Evolutionary conservation across 2,113 vertebrate species (phyloP), one percentile per base, ranked within the genome.

Genomic region (Hippocampus mohnikei): DNA sequence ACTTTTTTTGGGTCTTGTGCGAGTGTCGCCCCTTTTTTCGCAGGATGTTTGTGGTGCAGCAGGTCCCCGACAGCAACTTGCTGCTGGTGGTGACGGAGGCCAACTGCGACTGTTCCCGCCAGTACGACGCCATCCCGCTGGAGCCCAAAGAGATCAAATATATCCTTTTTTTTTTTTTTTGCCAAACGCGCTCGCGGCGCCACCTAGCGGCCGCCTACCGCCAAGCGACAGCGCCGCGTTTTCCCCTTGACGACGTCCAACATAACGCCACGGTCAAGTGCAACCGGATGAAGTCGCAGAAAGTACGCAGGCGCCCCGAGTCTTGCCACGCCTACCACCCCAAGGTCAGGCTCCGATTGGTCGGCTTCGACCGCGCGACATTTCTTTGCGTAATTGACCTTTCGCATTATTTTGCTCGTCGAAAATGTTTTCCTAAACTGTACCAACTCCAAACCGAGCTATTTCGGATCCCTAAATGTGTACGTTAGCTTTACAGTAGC

Each of bases 241-340:
- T 29, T 70, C 87, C 89, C 41, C 42, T 96, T 96, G 86, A 96
- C 91, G 8, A 8, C 87, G 44, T 6, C 3, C 76, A 89, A 99
- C 96, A 99, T 92, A 99, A 99, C 0, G 84, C 94, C 52, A 96
- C 96, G 0, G 94, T 96, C 56, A 98, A 97, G 87, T 99, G 97
- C 5, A 94, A 97, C 81, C 86, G 95, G 83, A 96, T 98, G 96
- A 95, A 95, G 37, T 96, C 96, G 3, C 95, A 97, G 91, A 99
- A 98, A 88, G 91, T 94, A 66, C 90, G 96, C 13, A 88, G 96
- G 15, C 92, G 96, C 5, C 97, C 96, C 0, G 88, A 94, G 67
- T 89, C 94, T 0, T 99, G 97, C 80, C 96, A 98, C 0, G 91
- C 95, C 0, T 99, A 98, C 87, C 97, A 99, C 76, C 93, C 88